Conservation (phyloP, 1,140 invertebrate genomes). For the Wiebesia pumilae region DNA sequence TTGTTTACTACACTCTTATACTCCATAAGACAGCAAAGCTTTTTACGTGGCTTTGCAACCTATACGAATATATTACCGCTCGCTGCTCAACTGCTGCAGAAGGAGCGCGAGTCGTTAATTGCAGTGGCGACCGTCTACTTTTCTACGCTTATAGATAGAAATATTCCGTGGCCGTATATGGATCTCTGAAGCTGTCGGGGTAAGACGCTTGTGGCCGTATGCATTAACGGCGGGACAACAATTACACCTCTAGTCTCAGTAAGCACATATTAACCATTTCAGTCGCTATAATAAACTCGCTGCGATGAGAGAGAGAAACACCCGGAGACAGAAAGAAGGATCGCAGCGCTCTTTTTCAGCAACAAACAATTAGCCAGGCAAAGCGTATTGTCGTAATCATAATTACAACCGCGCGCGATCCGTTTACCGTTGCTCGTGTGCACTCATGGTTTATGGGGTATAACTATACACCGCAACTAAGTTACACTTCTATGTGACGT, state of each 20-base stretch:
- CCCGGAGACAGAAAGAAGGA: background rate
- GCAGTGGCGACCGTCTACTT: slow-evolving; percentile 47
- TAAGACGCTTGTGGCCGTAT: background rate
- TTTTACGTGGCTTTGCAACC: slow-evolving; percentile 17
- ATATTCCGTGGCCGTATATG: slow-evolving; percentile 42
- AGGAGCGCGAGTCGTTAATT: slow-evolving; percentile 42
- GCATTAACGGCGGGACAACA: slow-evolving; percentile 47
- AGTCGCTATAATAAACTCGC: slow-evolving; percentile 47
- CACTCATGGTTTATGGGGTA: slow-evolving; percentile 35
- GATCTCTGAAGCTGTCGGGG: slow-evolving; percentile 8
- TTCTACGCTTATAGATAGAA: slow-evolving; percentile 40
- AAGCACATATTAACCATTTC: slow-evolving; percentile 45
- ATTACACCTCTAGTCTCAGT: slow-evolving; percentile 35
- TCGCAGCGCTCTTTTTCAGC: slow-evolving; percentile 32
- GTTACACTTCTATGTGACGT: slow-evolving; percentile 33
- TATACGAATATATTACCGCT: slow-evolving; percentile 5
- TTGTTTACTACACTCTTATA: slow-evolving; percentile 23
- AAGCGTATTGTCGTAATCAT: slow-evolving; percentile 51
- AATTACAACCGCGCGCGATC: slow-evolving; percentile 42
- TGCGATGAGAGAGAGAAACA: slow-evolving; percentile 24
- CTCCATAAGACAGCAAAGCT: background rate
- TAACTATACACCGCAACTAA: slow-evolving; percentile 36
- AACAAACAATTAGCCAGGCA: slow-evolving; percentile 49
- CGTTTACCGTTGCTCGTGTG: slow-evolving; percentile 35
- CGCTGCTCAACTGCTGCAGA: slow-evolving; percentile 15